phyloP scores from a whole-genome alignment of 2,888 invertebrate species.

The Temnothorax unifasciatus region DNA sequence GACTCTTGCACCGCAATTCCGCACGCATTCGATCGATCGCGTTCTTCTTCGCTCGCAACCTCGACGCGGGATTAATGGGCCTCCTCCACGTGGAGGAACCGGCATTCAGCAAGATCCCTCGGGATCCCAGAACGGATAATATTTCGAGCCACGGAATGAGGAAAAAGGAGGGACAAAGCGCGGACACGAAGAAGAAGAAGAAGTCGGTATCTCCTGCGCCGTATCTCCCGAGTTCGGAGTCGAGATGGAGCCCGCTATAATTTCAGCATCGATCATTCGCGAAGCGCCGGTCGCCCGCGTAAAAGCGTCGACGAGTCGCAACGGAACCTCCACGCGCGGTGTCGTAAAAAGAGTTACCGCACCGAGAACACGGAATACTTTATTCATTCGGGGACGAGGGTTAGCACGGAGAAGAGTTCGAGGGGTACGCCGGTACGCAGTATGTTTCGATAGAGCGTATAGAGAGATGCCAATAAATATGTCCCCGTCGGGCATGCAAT shows the following conservation, averaged over 20 bases:
- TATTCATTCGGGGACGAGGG: slow-evolving; percentile 76
- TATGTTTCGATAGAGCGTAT: slow-evolving; percentile 76
- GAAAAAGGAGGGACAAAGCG: slow-evolving; percentile 26
- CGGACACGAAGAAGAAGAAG: slow-evolving; percentile 11
- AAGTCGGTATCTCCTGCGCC: not conserved
- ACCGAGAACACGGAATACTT: slow-evolving; percentile 79
- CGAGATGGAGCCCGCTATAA: slow-evolving; percentile 68
- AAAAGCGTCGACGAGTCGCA: slow-evolving; percentile 69
- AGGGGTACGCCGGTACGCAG: slow-evolving; percentile 43
- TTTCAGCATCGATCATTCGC: slow-evolving; percentile 80
- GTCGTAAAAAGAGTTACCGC: slow-evolving; percentile 67
- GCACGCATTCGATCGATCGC: slow-evolving; percentile 19
- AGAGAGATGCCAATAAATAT: slow-evolving; percentile 84
- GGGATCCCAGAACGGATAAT: slow-evolving; percentile 40
- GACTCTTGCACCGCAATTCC: slow-evolving; percentile 20
- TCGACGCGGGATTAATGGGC: slow-evolving; percentile 42
- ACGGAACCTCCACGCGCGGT: slow-evolving; percentile 66
- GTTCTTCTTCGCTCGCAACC: slow-evolving; percentile 26
- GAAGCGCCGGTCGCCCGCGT: slow-evolving; percentile 61
- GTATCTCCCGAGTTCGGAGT: slow-evolving; percentile 14
- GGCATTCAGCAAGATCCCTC: slow-evolving; percentile 36
- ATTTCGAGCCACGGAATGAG: slow-evolving; percentile 5
- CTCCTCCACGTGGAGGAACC: slow-evolving; percentile 20
- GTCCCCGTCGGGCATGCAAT: slow-evolving; percentile 82
- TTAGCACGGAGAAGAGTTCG: slow-evolving; percentile 41